Conservation (phyloP, 2,888 invertebrate genomes). For the Poecilobothrus nobilitatus region DNA sequence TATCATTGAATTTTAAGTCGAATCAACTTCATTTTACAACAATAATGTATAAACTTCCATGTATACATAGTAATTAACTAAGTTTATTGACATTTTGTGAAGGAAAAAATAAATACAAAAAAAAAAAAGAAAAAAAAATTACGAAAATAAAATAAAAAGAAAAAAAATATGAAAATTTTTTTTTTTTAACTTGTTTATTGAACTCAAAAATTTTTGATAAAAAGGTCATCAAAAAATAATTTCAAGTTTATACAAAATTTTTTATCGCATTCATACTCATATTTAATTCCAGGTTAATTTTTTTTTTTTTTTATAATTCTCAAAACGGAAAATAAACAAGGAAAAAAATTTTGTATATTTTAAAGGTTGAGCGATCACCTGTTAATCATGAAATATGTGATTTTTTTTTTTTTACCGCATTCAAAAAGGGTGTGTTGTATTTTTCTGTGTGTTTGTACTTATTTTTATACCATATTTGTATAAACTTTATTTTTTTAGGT, state of each 20-base stretch:
- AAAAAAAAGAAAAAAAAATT: no score
- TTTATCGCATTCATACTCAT: not conserved
- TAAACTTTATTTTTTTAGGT: no score
- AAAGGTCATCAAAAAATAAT: not conserved
- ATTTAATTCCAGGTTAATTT: no score
- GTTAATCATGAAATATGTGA: not conserved
- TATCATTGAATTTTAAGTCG: no score
- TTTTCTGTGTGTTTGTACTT: no score
- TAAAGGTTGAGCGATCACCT: not conserved
- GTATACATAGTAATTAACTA: not conserved
- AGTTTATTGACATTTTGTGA: not conserved
- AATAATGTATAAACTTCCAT: no score
- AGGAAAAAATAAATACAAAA: no score
- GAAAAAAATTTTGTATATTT: not conserved
- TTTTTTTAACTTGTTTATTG: not conserved
- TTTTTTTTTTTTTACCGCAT: no score
- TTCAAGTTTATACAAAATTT: not conserved
- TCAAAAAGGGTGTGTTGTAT: no score
- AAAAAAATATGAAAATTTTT: not conserved
- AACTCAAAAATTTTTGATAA: constrained; percentile 3
- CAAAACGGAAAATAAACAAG: not conserved
- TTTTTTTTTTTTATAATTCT: no score
- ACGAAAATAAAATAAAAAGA: not conserved
- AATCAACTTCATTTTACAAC: no score
- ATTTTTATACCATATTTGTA: no score